These are phyloP conservation scores for Eriosoma lanigerum DNA, from an alignment of 1,140 invertebrate species.

Conservation along the genomic window DNA sequence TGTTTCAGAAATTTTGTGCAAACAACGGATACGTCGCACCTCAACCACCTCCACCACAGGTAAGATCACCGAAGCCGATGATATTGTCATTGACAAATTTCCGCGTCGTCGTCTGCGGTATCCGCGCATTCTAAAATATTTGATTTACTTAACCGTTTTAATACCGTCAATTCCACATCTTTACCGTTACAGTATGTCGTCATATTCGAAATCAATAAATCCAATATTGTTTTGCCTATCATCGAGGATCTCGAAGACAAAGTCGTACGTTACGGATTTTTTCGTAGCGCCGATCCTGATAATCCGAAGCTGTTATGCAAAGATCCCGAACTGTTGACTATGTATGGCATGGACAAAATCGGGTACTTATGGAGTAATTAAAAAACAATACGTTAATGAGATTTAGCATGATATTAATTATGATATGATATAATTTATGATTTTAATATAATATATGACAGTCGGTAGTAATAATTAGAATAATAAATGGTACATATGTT, in stretches of 20 bases:
- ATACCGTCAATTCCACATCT: too few relatives aligned
- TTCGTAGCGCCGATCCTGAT: constrained; percentile 54
- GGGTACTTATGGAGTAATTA: constrained; percentile 31
- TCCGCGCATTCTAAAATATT: neutral
- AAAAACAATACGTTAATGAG: too few relatives aligned
- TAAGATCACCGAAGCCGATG: neutral
- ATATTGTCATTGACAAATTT: neutral
- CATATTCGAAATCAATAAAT: constrained; percentile 55
- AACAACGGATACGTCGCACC: constrained; percentile 43
- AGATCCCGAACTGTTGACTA: constrained; percentile 27
- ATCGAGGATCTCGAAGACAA: constrained; percentile 54
- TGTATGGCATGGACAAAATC: constrained; percentile 22
- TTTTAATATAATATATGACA: too few relatives aligned
- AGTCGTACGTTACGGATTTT: constrained; percentile 55
- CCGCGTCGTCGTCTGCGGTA: neutral
- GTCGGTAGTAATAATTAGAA: too few relatives aligned
- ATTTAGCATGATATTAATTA: too few relatives aligned
- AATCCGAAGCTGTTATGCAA: constrained; percentile 48
- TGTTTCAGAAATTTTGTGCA: constrained; percentile 24
- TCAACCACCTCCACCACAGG: constrained; percentile 34
- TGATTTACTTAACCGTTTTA: too few relatives aligned
- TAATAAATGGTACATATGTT: too few relatives aligned
- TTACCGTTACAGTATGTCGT: constrained; percentile 54
- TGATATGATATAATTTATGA: too few relatives aligned
- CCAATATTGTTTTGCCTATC: constrained; percentile 53